Evolutionary conservation across 2,113 vertebrate genomes (phyloP), one percentile per base, ranked within the genome.

Genomic region (Myocastor coypus): DNA sequence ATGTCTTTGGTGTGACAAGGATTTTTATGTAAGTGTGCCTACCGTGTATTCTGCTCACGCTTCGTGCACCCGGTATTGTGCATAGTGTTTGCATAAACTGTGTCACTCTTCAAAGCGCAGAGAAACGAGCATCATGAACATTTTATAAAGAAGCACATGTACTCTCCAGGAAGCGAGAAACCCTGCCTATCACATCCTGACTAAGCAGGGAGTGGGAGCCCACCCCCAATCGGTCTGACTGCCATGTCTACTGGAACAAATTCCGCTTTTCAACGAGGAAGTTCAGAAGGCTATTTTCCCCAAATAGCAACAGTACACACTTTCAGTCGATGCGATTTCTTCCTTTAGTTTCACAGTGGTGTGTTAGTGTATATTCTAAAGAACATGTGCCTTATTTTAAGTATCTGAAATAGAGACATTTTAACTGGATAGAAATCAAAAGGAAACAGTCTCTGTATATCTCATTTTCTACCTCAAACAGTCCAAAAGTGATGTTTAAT

Each of bases 381-480:
- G 19, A 19, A 14, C 22, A 17, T 17, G 80, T 34, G 16, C 19
- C 40, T 73, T 42, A 80, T 30, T 86, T 90, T 93, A 82, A 78
- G n/a, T 78, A 83, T 26, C n/a, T 87, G n/a, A 92, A 85, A 68
- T 87, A 68, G 42, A 80, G 30, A 69, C 68, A 30, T 87, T 95
- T 96, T 89, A 69, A 59, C 32, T 64, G 30, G 32, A 89, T 91
- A 32, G 32, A 20, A 50, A 77, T 42, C 55, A 19, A 71, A 71
- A 16, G 32, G 92, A 94, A 91, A 90, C 37, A 73, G 64, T 32
- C 91, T 94, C 42, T 26, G 7, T 66, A 4, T 26, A 73, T 20
- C 68, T 95, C n/a, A 87, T 75, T 83, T 87, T 87, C 55, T 11
- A 57, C 34, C 22, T 89, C 61, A 66, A 90, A 88, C 1, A 88